Conservation (phyloP, 64 coral and sea anemone species). For the Dendronephthya gigantea region DNA sequence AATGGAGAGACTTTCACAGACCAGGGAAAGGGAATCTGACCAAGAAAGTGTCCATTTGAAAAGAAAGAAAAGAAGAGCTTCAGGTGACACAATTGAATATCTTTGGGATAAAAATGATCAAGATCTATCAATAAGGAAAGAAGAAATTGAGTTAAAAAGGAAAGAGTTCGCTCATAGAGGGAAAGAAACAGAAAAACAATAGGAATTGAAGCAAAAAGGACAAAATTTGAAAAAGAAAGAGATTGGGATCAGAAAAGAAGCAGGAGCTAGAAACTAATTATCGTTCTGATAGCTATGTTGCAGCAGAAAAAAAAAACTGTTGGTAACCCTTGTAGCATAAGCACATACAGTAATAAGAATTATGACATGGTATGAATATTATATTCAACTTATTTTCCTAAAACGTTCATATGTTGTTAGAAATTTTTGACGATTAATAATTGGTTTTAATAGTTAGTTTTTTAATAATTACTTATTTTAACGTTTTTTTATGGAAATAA, state of each 20-base stretch:
- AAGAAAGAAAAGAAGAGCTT: constrained; percentile 42
- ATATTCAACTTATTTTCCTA: background rate
- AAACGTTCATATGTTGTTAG: background rate
- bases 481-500: background rate
- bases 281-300: background rate
- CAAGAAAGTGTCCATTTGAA: background rate
- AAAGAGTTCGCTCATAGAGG: background rate
- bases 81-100: constrained; percentile 28
- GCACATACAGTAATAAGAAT: constrained; percentile 9
- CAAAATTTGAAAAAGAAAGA: background rate
- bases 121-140: constrained; percentile 19
- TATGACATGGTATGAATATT: background rate
- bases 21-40: constrained; percentile 11
- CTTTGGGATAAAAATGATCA: constrained; percentile 28
- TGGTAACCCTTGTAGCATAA: background rate
- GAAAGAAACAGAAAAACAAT: constrained; percentile 17
- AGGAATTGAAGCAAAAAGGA: background rate
- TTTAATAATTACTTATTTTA: background rate
- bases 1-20: constrained; percentile 26
- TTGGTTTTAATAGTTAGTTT: background rate
- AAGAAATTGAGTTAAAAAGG: constrained; percentile 29
- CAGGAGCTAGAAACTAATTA: background rate
- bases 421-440: background rate
- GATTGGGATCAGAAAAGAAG: background rate
- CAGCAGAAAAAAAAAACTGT: constrained; percentile 4